A percentile compares a stretch with the other conserved stretches of the same genome.
Conservation (phyloP, 2,797 vertebrate genomes). For the Bucorvus abyssinicus region DNA sequence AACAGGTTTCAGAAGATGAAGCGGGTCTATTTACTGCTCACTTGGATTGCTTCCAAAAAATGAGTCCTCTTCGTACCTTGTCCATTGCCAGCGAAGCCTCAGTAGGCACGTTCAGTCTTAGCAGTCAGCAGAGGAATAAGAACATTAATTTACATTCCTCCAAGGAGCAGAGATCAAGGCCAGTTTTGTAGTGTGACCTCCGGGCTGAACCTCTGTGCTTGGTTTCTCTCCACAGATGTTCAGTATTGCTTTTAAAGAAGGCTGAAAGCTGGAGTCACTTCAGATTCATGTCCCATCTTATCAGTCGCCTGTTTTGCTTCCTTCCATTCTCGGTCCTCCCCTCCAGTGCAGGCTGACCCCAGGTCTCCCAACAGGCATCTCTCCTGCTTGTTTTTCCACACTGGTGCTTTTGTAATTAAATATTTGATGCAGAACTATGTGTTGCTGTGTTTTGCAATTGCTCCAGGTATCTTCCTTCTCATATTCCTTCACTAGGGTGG, state of each 20-base stretch:
- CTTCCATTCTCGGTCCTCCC: not conserved
- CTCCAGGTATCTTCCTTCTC: not conserved
- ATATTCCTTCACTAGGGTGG: rapidly evolving
- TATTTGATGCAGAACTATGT: not conserved
- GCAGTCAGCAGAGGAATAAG: not conserved
- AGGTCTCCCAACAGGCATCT: not conserved
- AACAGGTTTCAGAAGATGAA: not conserved
- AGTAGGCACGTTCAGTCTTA: not conserved
- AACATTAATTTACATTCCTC: not conserved
- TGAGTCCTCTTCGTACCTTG: not conserved
- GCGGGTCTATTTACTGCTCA: not conserved
- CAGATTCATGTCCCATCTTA: not conserved
- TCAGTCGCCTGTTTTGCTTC: not conserved
- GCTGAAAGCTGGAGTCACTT: not conserved
- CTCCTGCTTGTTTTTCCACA: not conserved
- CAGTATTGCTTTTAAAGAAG: not conserved
- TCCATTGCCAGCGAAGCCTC: rapidly evolving
- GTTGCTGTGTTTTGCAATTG: not conserved
- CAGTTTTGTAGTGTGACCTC: not conserved
- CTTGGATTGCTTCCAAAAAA: not conserved
- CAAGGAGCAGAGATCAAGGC: not conserved
- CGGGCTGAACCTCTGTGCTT: not conserved
- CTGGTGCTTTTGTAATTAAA: not conserved
- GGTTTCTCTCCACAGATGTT: rapidly evolving
- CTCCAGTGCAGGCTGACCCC: not conserved